Percentiles rank a stretch among this genome's conserved stretches.
Conservation (phyloP, 23 tunicate species). For the Trididemnum nubilum region DNA sequence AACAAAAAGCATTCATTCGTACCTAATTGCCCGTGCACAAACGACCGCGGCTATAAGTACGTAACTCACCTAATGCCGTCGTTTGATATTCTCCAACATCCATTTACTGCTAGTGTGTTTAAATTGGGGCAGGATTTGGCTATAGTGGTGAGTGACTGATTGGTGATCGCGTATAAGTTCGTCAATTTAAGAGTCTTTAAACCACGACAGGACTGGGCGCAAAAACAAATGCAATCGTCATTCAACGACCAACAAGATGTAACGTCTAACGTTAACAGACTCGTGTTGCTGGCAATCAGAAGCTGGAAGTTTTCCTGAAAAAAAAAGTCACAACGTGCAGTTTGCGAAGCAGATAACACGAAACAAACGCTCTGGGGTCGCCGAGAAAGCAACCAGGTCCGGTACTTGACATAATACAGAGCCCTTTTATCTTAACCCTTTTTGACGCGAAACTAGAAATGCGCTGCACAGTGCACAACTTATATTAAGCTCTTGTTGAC, state of each 20-base stretch:
- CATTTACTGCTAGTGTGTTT: conserved; percentile 16
- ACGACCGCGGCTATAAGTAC: too few relatives aligned
- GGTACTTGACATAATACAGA: too few relatives aligned
- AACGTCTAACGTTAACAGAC: conserved; percentile 7
- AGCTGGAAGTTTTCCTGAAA: conserved; percentile 39
- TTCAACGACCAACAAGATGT: conserved; percentile 40
- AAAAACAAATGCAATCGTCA: conserved; percentile 25
- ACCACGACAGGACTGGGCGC: neutral
- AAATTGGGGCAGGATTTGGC: conserved; percentile 30
- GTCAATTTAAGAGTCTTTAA: conserved; percentile 4
- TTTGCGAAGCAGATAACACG: too few relatives aligned
- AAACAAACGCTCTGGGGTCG: too few relatives aligned
- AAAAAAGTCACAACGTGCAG: neutral
- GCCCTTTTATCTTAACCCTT: too few relatives aligned
- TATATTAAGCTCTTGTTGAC: too few relatives aligned
- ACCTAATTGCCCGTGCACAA: too few relatives aligned
- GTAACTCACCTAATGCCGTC: conserved; percentile 43
- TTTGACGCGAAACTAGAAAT: too few relatives aligned
- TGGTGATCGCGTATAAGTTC: conserved; percentile 40
- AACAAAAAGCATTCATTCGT: too few relatives aligned
- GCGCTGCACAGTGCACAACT: too few relatives aligned
- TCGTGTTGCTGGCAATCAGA: conserved; percentile 26
- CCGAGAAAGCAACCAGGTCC: too few relatives aligned
- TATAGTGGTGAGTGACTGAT: neutral
- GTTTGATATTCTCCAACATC: conserved; percentile 51